A percentile compares a stretch with the other conserved stretches of the same genome.
These are phyloP conservation scores for Tupaia chinensis DNA, from an alignment of 2,113 vertebrate species.

Conservation along the genomic window DNA sequence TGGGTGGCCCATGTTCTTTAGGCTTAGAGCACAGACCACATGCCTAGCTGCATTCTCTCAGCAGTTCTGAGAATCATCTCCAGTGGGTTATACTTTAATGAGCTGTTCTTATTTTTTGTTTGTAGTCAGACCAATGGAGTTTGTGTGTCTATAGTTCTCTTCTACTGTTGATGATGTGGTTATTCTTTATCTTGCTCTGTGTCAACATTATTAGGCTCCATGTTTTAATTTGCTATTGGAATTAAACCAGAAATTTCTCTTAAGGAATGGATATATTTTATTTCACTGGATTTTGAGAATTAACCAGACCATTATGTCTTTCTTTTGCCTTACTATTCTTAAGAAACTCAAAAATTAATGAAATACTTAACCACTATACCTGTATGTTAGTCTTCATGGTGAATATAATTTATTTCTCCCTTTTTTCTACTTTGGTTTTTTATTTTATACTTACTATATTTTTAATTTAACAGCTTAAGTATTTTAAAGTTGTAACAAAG, in stretches of 20 bases:
- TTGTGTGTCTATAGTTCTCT: background rate
- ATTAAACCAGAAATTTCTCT: conserved; percentile 23
- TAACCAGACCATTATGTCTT: background rate
- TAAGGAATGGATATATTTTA: background rate
- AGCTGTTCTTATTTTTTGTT: background rate
- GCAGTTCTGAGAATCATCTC: background rate
- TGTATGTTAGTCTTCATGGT: background rate
- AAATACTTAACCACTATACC: background rate
- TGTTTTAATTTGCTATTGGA: conserved; percentile 32
- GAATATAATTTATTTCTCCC: background rate
- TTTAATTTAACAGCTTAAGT: conserved; percentile 32
- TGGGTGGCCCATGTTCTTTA: background rate
- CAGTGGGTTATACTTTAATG: no score
- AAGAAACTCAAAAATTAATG: conserved; percentile 19
- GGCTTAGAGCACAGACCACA: background rate
- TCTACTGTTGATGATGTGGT: background rate
- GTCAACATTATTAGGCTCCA: background rate
- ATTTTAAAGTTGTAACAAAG: conserved; percentile 40
- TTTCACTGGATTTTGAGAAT: conserved; percentile 45
- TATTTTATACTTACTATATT: background rate
- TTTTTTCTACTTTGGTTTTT: conserved; percentile 38
- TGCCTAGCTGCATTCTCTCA: background rate
- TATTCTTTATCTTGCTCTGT: background rate
- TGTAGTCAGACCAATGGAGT: background rate
- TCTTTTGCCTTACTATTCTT: background rate